These are phyloP conservation scores for Trichomalopsis sarcophagae DNA, from an alignment of 1,140 invertebrate genomes.

Conservation along the genomic window DNA sequence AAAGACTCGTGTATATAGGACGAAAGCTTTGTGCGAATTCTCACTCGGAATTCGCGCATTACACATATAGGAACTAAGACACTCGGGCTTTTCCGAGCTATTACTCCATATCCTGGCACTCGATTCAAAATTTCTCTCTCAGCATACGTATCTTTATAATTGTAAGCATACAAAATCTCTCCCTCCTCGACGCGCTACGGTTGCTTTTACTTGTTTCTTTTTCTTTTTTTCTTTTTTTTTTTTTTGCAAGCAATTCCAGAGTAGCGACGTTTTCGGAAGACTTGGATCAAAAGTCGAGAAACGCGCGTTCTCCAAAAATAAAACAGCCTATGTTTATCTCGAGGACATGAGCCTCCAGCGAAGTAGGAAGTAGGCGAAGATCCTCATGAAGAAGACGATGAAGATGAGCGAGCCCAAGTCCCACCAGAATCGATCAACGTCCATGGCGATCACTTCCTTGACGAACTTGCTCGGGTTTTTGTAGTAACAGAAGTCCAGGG, in stretches of 20 bases:
- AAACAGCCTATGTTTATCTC: constrained; percentile 72
- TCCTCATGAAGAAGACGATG: constrained; percentile 83
- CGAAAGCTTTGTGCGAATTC: not conserved
- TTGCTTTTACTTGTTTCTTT: not conserved
- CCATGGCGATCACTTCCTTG: constrained; percentile 87
- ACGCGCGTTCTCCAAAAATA: not conserved
- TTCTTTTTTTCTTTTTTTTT: too few relatives aligned
- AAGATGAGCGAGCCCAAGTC: constrained; percentile 84
- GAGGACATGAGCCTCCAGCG: constrained; percentile 85
- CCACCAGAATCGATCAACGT: constrained; percentile 87
- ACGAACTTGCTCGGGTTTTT: constrained; percentile 85
- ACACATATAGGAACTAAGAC: not conserved
- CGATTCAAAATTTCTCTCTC: constrained; percentile 7
- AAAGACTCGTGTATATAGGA: not conserved
- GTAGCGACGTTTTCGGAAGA: not conserved
- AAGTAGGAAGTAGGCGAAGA: constrained; percentile 86
- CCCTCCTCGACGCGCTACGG: not conserved
- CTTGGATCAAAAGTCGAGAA: not conserved
- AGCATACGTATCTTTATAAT: not conserved
- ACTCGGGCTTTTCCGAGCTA: not conserved
- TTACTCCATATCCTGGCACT: constrained; percentile 11
- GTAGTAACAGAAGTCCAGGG: constrained; percentile 82
- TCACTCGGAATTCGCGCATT: not conserved
- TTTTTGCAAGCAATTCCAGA: not conserved
- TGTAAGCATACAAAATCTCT: not conserved